Conservation (phyloP, 2,888 invertebrate genomes). For the Carterocephalus palaemon region DNA sequence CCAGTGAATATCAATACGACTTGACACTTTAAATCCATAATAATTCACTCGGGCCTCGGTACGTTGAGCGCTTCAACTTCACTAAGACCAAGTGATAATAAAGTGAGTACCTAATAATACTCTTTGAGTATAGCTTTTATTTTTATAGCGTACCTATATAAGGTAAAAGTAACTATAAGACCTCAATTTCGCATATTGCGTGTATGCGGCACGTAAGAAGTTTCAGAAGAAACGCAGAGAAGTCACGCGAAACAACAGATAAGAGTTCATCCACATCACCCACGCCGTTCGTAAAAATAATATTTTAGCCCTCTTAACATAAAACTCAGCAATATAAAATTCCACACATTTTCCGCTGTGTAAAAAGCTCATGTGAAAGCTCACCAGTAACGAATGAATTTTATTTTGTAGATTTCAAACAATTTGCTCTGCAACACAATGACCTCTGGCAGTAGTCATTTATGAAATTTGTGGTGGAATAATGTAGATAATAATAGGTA, state of each 20-base stretch:
- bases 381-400: not conserved
- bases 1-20: too few species aligned
- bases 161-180: not conserved
- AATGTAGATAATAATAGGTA: too few species aligned
- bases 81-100: too few species aligned
- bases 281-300: slow-evolving; percentile 12
- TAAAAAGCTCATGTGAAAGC: slow-evolving; percentile 2
- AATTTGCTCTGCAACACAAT: slow-evolving; percentile 28
- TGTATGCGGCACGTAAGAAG: slow-evolving; percentile 10
- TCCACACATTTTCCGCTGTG: not conserved
- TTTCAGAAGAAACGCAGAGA: slow-evolving; percentile 9
- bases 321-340: not conserved
- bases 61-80: too few species aligned
- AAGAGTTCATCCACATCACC: slow-evolving; percentile 20
- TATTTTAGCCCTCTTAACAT: slow-evolving; percentile 1
- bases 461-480: too few species aligned
- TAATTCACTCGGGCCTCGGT: too few species aligned
- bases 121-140: not conserved
- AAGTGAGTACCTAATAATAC: too few species aligned
- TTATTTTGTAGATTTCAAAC: not conserved
- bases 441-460: too few species aligned
- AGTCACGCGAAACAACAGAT: slow-evolving; percentile 18
- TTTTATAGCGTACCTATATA: too few species aligned
- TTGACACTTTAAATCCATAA: too few species aligned
- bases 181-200: slow-evolving; percentile 3